Percentiles rank a stretch among this genome's conserved stretches.
Evolutionary conservation across 2,797 vertebrate genomes (phyloP).

Genomic region (Schizopygopsis pylzovi): DNA sequence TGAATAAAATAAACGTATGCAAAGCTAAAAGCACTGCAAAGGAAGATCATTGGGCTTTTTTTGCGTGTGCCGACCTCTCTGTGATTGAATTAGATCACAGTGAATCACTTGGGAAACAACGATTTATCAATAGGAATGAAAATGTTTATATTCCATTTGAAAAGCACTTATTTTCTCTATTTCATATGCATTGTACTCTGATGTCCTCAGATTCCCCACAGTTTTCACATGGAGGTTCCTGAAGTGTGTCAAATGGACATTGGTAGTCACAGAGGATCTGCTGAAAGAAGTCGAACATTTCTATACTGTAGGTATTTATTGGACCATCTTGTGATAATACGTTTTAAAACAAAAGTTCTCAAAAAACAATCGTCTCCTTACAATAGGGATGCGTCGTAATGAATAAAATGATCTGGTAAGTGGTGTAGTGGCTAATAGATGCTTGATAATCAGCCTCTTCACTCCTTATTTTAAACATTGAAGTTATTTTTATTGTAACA

Average conservation of each 20-base stretch:
- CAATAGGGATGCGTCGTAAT: too few relatives aligned
- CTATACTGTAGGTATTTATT: background rate
- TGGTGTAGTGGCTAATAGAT: background rate
- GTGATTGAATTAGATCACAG: background rate
- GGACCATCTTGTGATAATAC: background rate
- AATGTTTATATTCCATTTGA: slow-evolving; percentile 13
- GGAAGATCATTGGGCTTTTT: background rate
- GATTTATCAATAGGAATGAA: slow-evolving; percentile 1
- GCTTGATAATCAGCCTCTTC: background rate
- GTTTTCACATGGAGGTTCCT: background rate
- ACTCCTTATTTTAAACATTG: background rate
- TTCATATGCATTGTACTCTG: slow-evolving; percentile 5
- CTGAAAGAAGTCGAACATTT: background rate
- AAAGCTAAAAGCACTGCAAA: background rate
- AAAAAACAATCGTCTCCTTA: too few relatives aligned
- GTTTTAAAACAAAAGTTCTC: background rate
- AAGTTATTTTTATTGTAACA: background rate
- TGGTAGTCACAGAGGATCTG: background rate
- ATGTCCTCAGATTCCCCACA: background rate
- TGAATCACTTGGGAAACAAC: background rate
- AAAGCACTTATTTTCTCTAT: background rate
- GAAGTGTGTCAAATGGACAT: slow-evolving; percentile 26
- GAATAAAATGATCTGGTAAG: too few relatives aligned
- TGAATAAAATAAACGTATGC: background rate
- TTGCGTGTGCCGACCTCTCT: background rate